These are phyloP conservation scores for Tetranychus truncatus DNA, from an alignment of 2,888 invertebrate genomes.

Conservation along the genomic window DNA sequence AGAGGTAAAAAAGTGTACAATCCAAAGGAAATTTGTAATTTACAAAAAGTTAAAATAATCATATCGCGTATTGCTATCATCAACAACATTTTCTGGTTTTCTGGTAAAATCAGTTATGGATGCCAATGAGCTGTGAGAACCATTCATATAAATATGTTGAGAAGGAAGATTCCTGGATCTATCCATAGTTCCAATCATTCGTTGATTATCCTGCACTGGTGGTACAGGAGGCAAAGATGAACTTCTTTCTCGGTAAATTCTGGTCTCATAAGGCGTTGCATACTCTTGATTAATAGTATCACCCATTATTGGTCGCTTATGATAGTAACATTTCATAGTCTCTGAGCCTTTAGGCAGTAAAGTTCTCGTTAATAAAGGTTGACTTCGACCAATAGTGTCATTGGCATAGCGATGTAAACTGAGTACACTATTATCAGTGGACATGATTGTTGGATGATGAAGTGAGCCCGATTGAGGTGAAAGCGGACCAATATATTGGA, in stretches of 20 bases:
- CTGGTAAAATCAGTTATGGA: not conserved
- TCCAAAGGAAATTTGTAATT: not conserved
- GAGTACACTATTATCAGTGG: not conserved
- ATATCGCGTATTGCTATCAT: not conserved
- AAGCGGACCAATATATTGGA: slow-evolving; percentile 12
- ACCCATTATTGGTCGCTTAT: not conserved
- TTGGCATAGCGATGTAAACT: not conserved
- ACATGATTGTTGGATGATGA: not conserved
- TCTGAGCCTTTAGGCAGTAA: not conserved
- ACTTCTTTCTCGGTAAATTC: not conserved
- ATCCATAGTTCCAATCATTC: not conserved
- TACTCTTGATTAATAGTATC: not conserved
- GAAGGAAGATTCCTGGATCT: not conserved
- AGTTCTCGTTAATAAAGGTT: not conserved
- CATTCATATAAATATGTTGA: not conserved
- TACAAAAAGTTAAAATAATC: not conserved
- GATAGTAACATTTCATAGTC: not conserved
- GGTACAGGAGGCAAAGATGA: not conserved
- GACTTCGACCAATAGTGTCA: not conserved
- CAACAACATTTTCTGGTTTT: not conserved
- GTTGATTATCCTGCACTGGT: not conserved
- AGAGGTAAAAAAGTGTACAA: too few relatives aligned
- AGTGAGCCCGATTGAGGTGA: not conserved
- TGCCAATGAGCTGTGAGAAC: not conserved
- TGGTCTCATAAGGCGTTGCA: not conserved